These are phyloP conservation scores for Eriocheir sinensis DNA, from an alignment of 1,140 invertebrate genomes.

Conservation along the genomic window DNA sequence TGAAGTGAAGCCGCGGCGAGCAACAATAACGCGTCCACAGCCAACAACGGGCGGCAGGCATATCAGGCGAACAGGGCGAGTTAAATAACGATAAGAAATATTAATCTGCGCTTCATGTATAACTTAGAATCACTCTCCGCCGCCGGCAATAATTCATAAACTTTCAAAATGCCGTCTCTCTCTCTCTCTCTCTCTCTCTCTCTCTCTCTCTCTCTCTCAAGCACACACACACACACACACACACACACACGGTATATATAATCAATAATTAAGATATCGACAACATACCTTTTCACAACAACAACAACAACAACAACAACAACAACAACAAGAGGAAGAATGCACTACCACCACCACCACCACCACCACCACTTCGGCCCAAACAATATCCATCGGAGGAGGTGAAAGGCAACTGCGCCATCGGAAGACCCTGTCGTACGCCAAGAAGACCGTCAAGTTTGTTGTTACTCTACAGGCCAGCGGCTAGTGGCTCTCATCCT, in stretches of 20 bases:
- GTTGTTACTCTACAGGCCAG: background rate
- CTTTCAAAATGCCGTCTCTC: background rate
- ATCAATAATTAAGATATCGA: background rate
- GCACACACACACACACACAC: no score
- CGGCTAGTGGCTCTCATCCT: background rate
- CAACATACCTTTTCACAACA: background rate
- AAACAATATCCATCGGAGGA: no score
- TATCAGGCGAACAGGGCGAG: background rate
- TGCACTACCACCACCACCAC: background rate
- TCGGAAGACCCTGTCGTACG: conserved; percentile 9
- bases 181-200: no score
- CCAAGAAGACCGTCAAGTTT: conserved; percentile 36
- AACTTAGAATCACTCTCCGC: background rate
- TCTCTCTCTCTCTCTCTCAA: no score
- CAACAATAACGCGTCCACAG: background rate
- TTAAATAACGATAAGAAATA: background rate
- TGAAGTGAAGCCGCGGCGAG: background rate
- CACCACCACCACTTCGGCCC: background rate
- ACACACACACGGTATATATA: background rate
- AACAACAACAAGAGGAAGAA: background rate
- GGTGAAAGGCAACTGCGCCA: background rate
- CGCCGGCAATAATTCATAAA: background rate
- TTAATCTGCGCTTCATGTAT: background rate
- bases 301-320: background rate
- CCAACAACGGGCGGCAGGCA: background rate